Base-by-base conservation (phyloP, 2,888 invertebrate genomes). In the Dynastes grantii region DNA sequence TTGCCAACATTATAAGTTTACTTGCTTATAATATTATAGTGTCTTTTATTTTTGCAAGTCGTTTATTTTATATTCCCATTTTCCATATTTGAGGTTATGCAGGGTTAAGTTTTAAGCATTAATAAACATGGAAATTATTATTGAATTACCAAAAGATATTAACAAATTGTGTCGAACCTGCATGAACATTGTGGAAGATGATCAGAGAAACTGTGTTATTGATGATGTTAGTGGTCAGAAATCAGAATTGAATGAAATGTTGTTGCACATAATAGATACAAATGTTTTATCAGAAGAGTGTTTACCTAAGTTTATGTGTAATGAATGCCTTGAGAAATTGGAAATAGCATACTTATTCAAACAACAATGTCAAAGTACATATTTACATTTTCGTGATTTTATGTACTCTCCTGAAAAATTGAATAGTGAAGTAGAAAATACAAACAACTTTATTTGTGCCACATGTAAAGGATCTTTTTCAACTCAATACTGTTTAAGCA, bases 281-380 rank as follows among this genome's bases (percentile, higher is more conserved):
- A 76, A 80, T 77, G 73, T 80, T 78, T 80, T 58, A 32, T 65
- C 80, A 61, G 80, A 82, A 51, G 85, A 85, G 80, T 82, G 82
- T 4, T 77, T 85, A 75, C 85, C 85, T 2, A 80, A 80, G 53
- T 81, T 81, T 75, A 79, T 85, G 64, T 85, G 85, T 76, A 77
- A 79, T 16, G 78, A 79, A 11, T 85, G 85, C 79, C 73, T 81
- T 11, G 78, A 81, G 53, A 76, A 80, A 51, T 76, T 85, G 71
- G 81, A 83, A 65, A 73, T 75, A 2, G 79, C 81, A 22, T 84
- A 82, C 68, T 78, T 67, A 32, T 85, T 84, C 80, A 84, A 82
- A 76, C 81, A 81, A 51, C 83, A 83, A 37, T 85, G 85, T 78
- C 82, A 83, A 71, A 79, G 81, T 78, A 79, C 82, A 6, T 82